These are phyloP conservation scores for Lanistes nyassanus DNA, from an alignment of 1,140 invertebrate genomes.

Conservation along the genomic window DNA sequence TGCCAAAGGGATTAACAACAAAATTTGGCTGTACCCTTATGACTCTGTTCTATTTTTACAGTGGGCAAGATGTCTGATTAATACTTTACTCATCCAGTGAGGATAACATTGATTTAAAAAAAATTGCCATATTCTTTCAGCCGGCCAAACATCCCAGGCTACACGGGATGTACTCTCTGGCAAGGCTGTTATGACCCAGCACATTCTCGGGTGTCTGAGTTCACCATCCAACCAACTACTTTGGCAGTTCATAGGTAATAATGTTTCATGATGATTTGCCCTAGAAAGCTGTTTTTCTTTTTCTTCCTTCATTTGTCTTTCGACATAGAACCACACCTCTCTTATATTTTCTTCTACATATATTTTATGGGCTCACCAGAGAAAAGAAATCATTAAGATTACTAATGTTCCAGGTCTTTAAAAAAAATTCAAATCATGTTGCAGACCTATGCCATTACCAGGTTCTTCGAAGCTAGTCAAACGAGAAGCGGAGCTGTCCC, in stretches of 20 bases:
- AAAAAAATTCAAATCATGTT: slow-evolving; percentile 25
- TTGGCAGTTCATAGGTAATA: slow-evolving; percentile 49
- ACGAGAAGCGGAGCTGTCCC: slow-evolving; percentile 59
- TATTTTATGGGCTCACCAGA: too few species aligned
- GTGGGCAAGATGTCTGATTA: too few species aligned
- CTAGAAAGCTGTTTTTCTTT: too few species aligned
- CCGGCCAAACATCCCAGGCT: slow-evolving; percentile 62
- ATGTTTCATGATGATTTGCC: too few species aligned
- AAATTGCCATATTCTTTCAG: slow-evolving; percentile 36
- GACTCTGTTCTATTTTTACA: too few species aligned
- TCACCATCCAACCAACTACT: slow-evolving; percentile 41
- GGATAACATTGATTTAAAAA: background rate
- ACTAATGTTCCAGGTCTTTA: background rate
- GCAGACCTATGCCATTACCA: slow-evolving; percentile 46
- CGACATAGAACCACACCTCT: too few species aligned
- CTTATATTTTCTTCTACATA: too few species aligned
- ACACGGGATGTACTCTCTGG: slow-evolving; percentile 57
- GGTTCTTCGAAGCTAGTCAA: slow-evolving; percentile 43
- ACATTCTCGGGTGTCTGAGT: slow-evolving; percentile 27
- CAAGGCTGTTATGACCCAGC: slow-evolving; percentile 51
- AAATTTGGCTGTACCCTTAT: too few species aligned
- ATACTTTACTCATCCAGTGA: too few species aligned
- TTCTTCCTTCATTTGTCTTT: too few species aligned
- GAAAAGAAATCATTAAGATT: too few species aligned
- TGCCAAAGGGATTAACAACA: too few species aligned